phyloP scores from a whole-genome alignment of 2,888 invertebrate genomes.

The Ophion ventricosus region DNA sequence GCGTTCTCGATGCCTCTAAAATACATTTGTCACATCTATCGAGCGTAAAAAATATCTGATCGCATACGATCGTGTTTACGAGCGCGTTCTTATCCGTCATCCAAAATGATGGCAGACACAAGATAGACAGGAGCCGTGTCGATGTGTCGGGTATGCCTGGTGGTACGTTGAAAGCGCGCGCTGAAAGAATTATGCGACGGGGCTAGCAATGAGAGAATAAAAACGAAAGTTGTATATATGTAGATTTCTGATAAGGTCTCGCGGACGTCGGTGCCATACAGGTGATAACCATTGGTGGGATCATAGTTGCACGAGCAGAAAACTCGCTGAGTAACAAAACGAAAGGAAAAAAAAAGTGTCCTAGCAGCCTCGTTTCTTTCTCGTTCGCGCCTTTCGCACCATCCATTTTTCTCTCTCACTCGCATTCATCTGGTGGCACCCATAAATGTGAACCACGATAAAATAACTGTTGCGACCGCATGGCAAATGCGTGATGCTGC shows the following conservation, averaged over 20 bases:
- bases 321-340: constrained; percentile 41
- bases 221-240: constrained; percentile 21
- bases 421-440: constrained; percentile 31
- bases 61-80: neutral
- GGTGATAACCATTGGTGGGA: constrained; percentile 61
- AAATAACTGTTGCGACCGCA: constrained; percentile 65
- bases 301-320: constrained; percentile 45
- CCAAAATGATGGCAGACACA: neutral
- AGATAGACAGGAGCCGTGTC: neutral
- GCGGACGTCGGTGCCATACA: constrained; percentile 33
- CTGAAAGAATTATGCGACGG: constrained; percentile 44
- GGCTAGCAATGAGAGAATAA: constrained; percentile 45
- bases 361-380: neutral
- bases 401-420: neutral
- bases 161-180: neutral
- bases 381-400: neutral
- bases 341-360: constrained; percentile 45
- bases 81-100: neutral
- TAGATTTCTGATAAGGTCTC: constrained; percentile 48
- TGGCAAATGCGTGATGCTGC: constrained; percentile 65
- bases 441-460: constrained; percentile 64
- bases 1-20: neutral
- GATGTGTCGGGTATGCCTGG: neutral
- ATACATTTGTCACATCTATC: neutral
- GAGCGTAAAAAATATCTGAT: neutral